Conservation (phyloP, 2,888 invertebrate genomes). For the Troides oblongomaculatus region DNA sequence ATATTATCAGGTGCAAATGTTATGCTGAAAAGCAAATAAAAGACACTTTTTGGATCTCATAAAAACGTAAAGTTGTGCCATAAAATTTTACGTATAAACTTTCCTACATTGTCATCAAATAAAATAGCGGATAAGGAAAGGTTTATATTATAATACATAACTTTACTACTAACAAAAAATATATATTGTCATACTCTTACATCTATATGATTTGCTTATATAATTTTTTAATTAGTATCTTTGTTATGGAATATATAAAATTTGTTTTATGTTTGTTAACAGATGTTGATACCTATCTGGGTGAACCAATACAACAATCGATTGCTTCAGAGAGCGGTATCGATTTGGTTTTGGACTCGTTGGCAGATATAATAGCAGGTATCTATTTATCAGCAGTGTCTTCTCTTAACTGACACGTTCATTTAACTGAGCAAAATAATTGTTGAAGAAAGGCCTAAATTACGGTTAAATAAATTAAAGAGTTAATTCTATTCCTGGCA, state of each 20-base stretch:
- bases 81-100: conserved; percentile 1
- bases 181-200: neutral
- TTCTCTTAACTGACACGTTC: conserved; percentile 3
- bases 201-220: too few species aligned
- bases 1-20: too few species aligned
- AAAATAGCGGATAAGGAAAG: neutral
- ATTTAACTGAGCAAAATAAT: neutral
- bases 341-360: conserved; percentile 85
- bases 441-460: neutral
- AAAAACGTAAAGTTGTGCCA: neutral
- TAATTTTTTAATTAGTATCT: neutral
- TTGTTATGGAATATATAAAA: neutral
- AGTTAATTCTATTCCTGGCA: too few species aligned
- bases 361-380: conserved; percentile 86
- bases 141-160: neutral
- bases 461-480: too few species aligned
- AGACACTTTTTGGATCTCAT: neutral
- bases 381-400: conserved; percentile 35
- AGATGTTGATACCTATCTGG: conserved; percentile 87
- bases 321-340: conserved; percentile 87
- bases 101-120: neutral
- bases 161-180: neutral
- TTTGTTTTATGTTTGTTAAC: conserved; percentile 37
- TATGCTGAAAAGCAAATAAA: too few species aligned
- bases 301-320: conserved; percentile 87